Base-by-base conservation (phyloP, 2,113 vertebrate genomes). In the Stomatorhinus ivindoensis region DNA sequence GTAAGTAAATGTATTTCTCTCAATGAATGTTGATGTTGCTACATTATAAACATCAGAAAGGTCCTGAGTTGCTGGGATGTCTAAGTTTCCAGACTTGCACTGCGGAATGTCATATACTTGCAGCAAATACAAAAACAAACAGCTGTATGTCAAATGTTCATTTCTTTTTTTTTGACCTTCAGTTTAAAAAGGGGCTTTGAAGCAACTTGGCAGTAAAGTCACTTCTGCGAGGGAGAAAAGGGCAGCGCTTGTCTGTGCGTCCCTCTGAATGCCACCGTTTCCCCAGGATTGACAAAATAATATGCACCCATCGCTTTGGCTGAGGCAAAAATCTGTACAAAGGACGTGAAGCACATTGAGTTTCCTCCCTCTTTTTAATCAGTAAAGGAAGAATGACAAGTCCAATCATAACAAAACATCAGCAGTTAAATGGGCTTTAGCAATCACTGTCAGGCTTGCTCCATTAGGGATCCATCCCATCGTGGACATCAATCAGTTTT, bases 401-500 rank as follows among this genome's bases (percentile, higher is more conserved):
- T 94, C 92, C 95, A 97, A 98, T 99, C 98, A 99, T 97, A 99
- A 99, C 98, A 98, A 99, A 97, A 96, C 98, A 97, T 99, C 97
- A 98, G 97, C 93, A 93, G 95, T 96, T 95, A 97, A 96, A 95
- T 96, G 95, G 97, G 97, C 96, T 97, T 96, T 95, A 91, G 95
- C 96, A 94, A 97, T 95, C 96, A 97, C 97, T 97, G 98, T 97
- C 98, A 98, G 95, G 94, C 96, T 90, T 95, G 95, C 96, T 96
- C 97, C 96, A 96, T 97, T 97, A 97, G 95, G 95, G 95, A 96
- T 95, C 95, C 90, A 95, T 94, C 96, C 97, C 96, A 97, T 97
- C 96, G 93, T 94, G 96, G 96, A 95, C 98, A 97, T 98, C 98
- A 98, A 97, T 99, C 98, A 99, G 92, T 87, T 94, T 94, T 93